A percentile compares a stretch with the other conserved stretches of the same genome.
These are phyloP conservation scores for Oligia fasciuncula DNA, from an alignment of 2,888 invertebrate genomes.

Conservation along the genomic window DNA sequence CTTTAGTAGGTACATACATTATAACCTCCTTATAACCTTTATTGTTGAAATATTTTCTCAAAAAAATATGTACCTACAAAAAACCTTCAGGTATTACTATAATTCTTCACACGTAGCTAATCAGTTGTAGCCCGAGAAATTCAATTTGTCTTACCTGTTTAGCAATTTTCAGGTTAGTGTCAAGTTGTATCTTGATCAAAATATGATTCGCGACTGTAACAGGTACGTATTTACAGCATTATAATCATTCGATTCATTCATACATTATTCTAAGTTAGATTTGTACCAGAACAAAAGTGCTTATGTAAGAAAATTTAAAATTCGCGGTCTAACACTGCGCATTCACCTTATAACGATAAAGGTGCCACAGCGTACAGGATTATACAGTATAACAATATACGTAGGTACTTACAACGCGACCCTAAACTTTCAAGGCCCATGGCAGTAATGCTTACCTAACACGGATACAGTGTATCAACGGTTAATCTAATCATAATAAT, in stretches of 20 bases:
- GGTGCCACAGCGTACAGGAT: neutral
- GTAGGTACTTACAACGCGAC: neutral
- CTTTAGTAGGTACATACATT: neutral
- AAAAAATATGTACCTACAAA: neutral
- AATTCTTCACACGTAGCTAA: neutral
- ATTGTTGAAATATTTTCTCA: neutral
- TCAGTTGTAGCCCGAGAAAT: too few species aligned
- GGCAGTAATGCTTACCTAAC: conserved; percentile 10
- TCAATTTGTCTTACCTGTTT: too few species aligned
- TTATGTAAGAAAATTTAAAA: too few species aligned
- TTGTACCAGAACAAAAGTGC: too few species aligned
- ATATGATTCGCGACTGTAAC: too few species aligned
- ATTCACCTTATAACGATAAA: neutral
- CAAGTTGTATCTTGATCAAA: too few species aligned
- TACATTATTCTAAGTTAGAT: too few species aligned
- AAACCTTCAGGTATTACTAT: neutral
- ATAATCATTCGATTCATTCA: too few species aligned
- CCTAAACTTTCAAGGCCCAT: conserved; percentile 36
- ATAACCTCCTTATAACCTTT: neutral
- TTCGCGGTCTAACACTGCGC: too few species aligned
- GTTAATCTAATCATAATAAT: conserved; percentile 48
- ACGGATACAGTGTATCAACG: conserved; percentile 42
- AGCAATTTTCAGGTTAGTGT: too few species aligned
- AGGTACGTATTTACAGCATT: too few species aligned
- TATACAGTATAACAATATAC: neutral